phyloP scores from a whole-genome alignment of 1,140 invertebrate species.

The Aphelenchoides besseyi region DNA sequence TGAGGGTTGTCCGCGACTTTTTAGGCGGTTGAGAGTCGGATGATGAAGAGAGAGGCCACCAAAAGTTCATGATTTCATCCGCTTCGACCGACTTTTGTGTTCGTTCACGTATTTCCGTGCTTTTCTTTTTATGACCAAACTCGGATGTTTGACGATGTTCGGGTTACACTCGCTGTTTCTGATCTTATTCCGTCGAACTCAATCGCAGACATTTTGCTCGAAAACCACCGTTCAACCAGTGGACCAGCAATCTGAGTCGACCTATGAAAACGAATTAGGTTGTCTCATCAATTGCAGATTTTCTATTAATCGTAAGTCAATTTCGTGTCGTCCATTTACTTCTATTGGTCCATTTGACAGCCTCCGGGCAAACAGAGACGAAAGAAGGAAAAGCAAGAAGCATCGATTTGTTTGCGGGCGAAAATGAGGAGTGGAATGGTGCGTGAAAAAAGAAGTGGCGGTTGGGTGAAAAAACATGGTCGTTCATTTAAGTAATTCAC shows the following conservation, averaged over 20 bases:
- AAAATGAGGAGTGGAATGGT: slow-evolving; percentile 3
- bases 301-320: too few relatives aligned
- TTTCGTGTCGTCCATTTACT: not conserved
- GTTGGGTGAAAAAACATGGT: not conserved
- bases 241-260: too few relatives aligned
- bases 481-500: slow-evolving; percentile 4
- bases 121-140: not conserved
- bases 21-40: not conserved
- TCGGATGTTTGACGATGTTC: too few relatives aligned
- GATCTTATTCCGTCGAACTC: too few relatives aligned
- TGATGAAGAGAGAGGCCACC: too few relatives aligned
- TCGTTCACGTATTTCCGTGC: not conserved
- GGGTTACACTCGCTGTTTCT: too few relatives aligned
- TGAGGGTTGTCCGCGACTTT: not conserved
- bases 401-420: slow-evolving; percentile 5
- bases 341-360: not conserved
- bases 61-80: not conserved
- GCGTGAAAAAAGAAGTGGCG: not conserved
- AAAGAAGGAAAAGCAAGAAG: too few relatives aligned
- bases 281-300: too few relatives aligned
- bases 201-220: too few relatives aligned
- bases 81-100: not conserved
- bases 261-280: too few relatives aligned
- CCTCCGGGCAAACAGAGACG: not conserved
- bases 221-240: too few relatives aligned